Conservation (phyloP, 2,888 invertebrate genomes). For the Chaetogeoica ovagalla region DNA sequence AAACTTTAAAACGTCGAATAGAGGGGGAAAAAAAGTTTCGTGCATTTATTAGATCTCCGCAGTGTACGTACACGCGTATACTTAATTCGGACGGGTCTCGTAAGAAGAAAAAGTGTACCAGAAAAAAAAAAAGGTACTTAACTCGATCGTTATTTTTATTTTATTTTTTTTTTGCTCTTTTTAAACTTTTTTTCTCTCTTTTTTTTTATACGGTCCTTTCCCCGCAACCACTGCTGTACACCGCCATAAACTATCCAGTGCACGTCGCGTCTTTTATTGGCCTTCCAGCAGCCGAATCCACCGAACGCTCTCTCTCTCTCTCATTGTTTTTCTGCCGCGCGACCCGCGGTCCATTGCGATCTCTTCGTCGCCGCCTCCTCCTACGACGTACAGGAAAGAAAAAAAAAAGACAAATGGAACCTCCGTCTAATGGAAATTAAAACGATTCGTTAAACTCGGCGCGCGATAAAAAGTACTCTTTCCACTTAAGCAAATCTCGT, state of each 20-base stretch:
- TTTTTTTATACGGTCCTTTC: too few species aligned
- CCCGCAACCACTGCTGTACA: too few species aligned
- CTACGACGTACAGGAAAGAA: too few species aligned
- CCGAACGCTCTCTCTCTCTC: too few species aligned
- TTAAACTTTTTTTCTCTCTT: conserved; percentile 37
- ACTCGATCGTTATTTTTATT: conserved; percentile 22
- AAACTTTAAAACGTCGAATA: too few species aligned
- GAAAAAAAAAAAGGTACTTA: conserved; percentile 39
- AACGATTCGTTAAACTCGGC: conserved; percentile 50
- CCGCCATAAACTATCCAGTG: too few species aligned
- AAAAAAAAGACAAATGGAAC: conserved; percentile 45
- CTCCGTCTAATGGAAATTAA: conserved; percentile 50
- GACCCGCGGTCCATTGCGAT: background rate
- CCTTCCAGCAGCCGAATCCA: too few species aligned
- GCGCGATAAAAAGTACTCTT: conserved; percentile 50
- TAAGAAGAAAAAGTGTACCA: background rate
- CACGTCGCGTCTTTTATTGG: conserved; percentile 15
- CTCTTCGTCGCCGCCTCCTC: background rate
- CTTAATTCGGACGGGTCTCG: background rate
- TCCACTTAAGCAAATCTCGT: conserved; percentile 52
- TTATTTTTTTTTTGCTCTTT: conserved; percentile 29
- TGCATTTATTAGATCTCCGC: too few species aligned
- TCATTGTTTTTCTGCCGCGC: conserved; percentile 36
- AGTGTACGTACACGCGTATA: background rate
- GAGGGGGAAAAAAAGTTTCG: too few species aligned